Percentiles rank a stretch among this genome's conserved stretches.
These are phyloP conservation scores for Macaca fascicularis DNA, from an alignment of 2,113 vertebrate species.

Conservation along the genomic window DNA sequence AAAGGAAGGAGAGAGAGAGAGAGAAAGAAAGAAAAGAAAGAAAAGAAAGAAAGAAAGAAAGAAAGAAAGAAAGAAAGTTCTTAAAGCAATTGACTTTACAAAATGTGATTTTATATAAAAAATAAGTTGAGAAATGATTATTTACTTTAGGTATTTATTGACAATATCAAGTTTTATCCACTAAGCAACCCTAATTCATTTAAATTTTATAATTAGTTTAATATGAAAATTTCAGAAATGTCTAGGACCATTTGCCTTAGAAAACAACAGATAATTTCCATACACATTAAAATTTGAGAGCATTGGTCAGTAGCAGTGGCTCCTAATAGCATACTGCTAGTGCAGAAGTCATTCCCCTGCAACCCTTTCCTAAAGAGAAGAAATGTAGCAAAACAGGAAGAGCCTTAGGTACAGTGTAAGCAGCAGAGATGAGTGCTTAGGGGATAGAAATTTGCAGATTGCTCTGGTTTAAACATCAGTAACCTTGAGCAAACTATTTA, in stretches of 20 bases:
- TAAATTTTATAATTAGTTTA: neutral
- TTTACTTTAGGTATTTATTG: neutral
- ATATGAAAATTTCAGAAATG: neutral
- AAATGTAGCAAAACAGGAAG: neutral
- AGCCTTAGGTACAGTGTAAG: neutral
- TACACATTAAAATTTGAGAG: neutral
- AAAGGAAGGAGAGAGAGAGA: too few species aligned
- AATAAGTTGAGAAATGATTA: neutral
- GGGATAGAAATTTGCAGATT: neutral
- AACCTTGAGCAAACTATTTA: constrained; percentile 33
- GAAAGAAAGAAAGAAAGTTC: too few species aligned
- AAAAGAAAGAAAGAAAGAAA: too few species aligned
- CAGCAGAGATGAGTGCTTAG: neutral
- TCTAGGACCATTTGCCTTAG: neutral
- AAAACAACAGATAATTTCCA: neutral
- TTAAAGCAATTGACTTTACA: neutral
- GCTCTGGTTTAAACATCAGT: constrained; percentile 35
- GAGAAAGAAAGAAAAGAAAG: too few species aligned
- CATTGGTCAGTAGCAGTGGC: neutral
- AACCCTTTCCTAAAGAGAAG: neutral
- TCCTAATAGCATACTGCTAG: neutral
- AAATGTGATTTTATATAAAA: neutral
- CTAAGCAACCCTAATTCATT: neutral
- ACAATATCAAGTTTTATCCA: constrained; percentile 16
- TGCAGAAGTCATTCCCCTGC: neutral